Evolutionary conservation across 1,140 invertebrate species (phyloP).

Genomic region (Drosophila nebulosa): DNA sequence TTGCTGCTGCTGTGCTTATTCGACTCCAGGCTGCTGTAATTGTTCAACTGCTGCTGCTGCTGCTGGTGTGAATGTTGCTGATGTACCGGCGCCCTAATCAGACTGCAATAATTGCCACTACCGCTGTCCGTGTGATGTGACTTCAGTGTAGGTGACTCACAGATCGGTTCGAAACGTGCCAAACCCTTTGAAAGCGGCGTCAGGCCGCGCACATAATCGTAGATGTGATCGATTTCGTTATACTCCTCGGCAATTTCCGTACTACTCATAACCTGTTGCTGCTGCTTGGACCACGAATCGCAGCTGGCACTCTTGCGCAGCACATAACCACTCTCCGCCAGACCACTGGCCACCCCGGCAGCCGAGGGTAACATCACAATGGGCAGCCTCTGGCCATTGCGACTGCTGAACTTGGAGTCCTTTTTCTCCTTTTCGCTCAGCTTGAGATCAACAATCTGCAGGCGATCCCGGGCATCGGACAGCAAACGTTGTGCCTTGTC

Average conservation of each 20-base stretch:
- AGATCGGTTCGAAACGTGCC: conserved; percentile 82
- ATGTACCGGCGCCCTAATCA: conserved; percentile 62
- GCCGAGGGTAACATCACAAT: conserved; percentile 81
- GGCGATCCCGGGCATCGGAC: conserved; percentile 91
- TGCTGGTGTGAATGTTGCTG: conserved; percentile 16
- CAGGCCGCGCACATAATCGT: conserved; percentile 96
- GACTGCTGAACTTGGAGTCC: conserved; percentile 79
- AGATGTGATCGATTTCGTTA: conserved; percentile 98
- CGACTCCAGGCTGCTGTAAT: conserved; percentile 77
- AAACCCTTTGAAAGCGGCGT: conserved; percentile 92
- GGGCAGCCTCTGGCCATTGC: conserved; percentile 68
- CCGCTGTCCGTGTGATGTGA: conserved; percentile 79
- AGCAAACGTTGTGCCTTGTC: conserved; percentile 90
- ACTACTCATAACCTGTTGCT: conserved; percentile 63
- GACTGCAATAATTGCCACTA: conserved; percentile 76
- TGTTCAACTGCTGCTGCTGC: conserved; percentile 54
- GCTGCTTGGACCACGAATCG: conserved; percentile 82
- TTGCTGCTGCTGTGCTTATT: conserved; percentile 78
- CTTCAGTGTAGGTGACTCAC: conserved; percentile 80
- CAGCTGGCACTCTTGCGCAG: conserved; percentile 87
- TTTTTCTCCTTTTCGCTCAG: conserved; percentile 84
- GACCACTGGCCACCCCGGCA: conserved; percentile 68
- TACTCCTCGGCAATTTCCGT: conserved; percentile 89
- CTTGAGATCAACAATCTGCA: conserved; percentile 90
- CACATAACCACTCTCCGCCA: conserved; percentile 82